Evolutionary conservation across 1,140 invertebrate genomes (phyloP).

Genomic region (Caerostris extrusa): DNA sequence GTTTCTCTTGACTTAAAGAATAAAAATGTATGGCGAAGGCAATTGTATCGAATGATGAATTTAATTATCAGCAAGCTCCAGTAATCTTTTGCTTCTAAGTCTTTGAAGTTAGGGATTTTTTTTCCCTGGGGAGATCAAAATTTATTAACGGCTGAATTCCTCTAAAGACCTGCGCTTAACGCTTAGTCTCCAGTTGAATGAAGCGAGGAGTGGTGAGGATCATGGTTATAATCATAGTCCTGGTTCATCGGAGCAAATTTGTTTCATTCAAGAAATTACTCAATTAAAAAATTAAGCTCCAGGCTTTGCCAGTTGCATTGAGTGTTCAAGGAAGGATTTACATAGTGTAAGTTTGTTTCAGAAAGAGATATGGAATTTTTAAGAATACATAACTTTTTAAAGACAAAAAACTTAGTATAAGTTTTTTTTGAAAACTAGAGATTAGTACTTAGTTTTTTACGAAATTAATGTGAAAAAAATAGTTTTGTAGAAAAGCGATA

Average conservation of each 20-base stretch:
- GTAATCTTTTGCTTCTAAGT: neutral
- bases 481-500: too few relatives aligned
- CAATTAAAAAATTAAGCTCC: neutral
- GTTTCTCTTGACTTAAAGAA: neutral
- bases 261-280: neutral
- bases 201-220: neutral
- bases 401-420: neutral
- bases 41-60: neutral
- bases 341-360: neutral
- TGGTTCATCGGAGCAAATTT: neutral
- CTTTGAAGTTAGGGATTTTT: neutral
- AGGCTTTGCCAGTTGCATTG: neutral
- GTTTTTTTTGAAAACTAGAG: neutral
- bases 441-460: neutral
- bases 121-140: neutral
- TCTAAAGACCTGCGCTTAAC: neutral
- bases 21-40: neutral
- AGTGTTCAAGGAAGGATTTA: neutral
- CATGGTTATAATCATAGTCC: neutral
- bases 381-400: neutral
- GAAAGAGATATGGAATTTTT: neutral
- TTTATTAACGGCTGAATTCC: neutral
- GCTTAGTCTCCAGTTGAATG: neutral
- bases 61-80: neutral
- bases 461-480: too few relatives aligned